These are phyloP conservation scores for Motacilla tschutschensis DNA, from an alignment of 2,113 vertebrate species.

Conservation along the genomic window DNA sequence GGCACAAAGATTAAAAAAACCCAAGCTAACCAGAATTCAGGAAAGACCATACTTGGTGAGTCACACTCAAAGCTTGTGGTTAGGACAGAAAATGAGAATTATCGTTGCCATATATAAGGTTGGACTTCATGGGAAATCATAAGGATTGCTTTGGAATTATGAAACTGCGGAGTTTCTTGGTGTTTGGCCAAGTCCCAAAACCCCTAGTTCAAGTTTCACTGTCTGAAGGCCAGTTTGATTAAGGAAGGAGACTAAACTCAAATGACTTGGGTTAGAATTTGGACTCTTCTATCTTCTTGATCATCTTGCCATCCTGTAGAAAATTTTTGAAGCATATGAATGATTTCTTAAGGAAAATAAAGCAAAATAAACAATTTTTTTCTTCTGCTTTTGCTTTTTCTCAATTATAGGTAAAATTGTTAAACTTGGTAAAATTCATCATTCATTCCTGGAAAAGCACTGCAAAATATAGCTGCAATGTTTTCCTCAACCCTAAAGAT, in stretches of 20 bases:
- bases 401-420: not conserved
- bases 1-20: not conserved
- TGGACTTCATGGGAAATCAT: not conserved
- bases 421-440: not conserved
- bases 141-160: not conserved
- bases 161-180: not conserved
- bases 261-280: not conserved
- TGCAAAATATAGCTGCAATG: not conserved
- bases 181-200: not conserved
- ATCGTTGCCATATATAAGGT: not conserved
- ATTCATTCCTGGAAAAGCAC: not conserved
- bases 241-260: not conserved
- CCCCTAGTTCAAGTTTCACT: not conserved
- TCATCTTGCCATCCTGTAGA: not conserved
- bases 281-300: not conserved
- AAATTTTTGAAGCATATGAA: not conserved
- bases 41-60: not conserved
- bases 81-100: slow-evolving; percentile 11
- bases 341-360: not conserved
- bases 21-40: not conserved
- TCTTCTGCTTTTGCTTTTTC: not conserved
- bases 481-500: not conserved
- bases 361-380: not conserved
- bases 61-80: not conserved
- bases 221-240: not conserved